phyloP scores from a whole-genome alignment of 2,888 invertebrate genomes.

The Bombyx huttoni region DNA sequence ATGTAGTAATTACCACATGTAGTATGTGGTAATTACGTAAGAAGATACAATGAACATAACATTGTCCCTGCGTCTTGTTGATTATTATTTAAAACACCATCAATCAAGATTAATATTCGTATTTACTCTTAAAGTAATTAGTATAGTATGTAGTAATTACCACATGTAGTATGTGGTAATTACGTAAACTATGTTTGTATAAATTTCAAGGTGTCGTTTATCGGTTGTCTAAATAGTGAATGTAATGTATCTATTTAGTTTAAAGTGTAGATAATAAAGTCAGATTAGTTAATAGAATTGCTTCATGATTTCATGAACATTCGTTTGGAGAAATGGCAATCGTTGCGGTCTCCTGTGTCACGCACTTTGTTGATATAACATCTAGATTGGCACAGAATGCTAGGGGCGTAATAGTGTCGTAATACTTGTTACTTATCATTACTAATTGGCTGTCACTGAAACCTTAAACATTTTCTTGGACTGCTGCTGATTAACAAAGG shows the following conservation, averaged over 20 bases:
- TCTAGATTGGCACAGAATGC: slow-evolving; percentile 7
- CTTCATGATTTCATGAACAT: slow-evolving; percentile 25
- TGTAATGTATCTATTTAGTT: slow-evolving; percentile 10
- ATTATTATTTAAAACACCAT: background rate
- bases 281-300: slow-evolving; percentile 26
- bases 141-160: background rate
- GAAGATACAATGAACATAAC: background rate
- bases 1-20: too few relatives aligned
- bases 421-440: slow-evolving; percentile 17
- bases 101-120: background rate
- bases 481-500: background rate
- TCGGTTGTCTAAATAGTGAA: slow-evolving; percentile 14
- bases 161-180: too few relatives aligned
- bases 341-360: slow-evolving; percentile 23
- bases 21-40: background rate
- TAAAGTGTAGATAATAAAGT: slow-evolving; percentile 19
- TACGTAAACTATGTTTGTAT: background rate
- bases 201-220: slow-evolving; percentile 4
- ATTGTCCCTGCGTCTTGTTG: background rate
- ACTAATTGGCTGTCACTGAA: slow-evolving; percentile 17
- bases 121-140: background rate
- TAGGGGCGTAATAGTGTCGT: slow-evolving; percentile 15
- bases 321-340: slow-evolving; percentile 30
- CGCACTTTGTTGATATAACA: slow-evolving; percentile 9
- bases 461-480: slow-evolving; percentile 9